phyloP scores from a whole-genome alignment of 2,888 invertebrate genomes.

The Hanleya hanleyi region DNA sequence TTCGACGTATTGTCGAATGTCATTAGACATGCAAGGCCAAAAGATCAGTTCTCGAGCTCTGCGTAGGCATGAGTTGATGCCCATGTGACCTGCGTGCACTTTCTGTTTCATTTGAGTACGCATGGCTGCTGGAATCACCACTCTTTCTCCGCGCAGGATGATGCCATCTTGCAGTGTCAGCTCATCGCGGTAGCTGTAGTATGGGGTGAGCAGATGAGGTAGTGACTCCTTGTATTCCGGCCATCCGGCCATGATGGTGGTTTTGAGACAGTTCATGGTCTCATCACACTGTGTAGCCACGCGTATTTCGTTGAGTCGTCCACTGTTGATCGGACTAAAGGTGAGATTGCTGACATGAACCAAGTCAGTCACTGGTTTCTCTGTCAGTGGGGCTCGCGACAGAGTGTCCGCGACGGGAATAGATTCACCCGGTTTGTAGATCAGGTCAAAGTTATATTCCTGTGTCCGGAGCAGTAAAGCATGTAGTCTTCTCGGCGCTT shows the following conservation, averaged over 20 bases:
- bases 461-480: constrained; percentile 7
- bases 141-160: constrained; percentile 13
- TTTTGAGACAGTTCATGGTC: constrained; percentile 9
- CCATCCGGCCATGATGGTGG: constrained; percentile 21
- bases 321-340: background rate
- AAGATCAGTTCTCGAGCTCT: background rate
- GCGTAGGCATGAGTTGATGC: constrained; percentile 12
- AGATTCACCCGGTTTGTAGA: constrained; percentile 13
- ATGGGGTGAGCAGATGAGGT: constrained; percentile 3
- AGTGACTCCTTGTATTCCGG: background rate
- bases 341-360: no score
- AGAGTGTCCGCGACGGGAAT: constrained; percentile 39
- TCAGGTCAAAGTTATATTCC: constrained; percentile 6
- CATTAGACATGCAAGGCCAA: background rate
- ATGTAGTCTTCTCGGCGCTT: constrained; percentile 12
- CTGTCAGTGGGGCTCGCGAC: constrained; percentile 33
- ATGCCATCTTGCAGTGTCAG: constrained; percentile 25
- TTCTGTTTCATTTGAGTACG: background rate
- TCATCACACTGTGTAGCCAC: constrained; percentile 14
- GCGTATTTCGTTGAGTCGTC: background rate
- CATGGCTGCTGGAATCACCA: constrained; percentile 12
- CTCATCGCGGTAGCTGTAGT: constrained; percentile 21
- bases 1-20: background rate
- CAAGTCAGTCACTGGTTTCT: no score
- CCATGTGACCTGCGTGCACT: constrained; percentile 15